Base-by-base conservation (phyloP, 2,888 invertebrate species). In the Callosobruchus maculatus region DNA sequence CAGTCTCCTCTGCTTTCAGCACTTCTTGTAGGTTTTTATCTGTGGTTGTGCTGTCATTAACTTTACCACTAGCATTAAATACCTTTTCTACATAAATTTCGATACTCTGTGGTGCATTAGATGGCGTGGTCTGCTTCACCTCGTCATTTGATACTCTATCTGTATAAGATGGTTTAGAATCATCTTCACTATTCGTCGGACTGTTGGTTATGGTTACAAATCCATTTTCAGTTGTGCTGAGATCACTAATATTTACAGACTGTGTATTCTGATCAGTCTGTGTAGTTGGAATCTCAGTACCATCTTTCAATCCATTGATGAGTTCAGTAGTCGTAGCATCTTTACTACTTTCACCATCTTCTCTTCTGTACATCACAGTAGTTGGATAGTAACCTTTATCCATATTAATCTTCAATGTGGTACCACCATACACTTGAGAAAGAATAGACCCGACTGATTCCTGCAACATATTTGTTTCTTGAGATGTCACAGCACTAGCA, bases 371-470 rank as follows among this genome's bases (percentile, higher is more conserved):
- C 20, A n/a, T 72, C 13, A 26, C 31, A 67, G 70, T 72, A 67
- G 30, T 68, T 49, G 49, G 49, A 49, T 49, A 49, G 49, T 49
- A 49, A 49, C 5, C 49, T 49, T 49, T 49, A 49, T 49, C 13
- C 49, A 49, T 49, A 18, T 49, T 18, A 49, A 49, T 49, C 49
- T 49, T 49, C 49, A 49, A 49, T 18, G 49, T 68, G 4, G 68
- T 21, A 21, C 75, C 74, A 69, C 76, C 77, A 71, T 78, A 80
- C 26, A 85, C 80, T 77, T 85, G 85, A 5, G 83, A 84, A 22
- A 85, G 77, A 20, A 85, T 73, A 1, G 83, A 82, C 70, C 79
- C 82, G 49, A 85, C 80, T 21, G 85, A 83, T 71, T 83, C 81
- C 22, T 76, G 78, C 26, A 80, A 73, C 66, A 76, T 70, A 30